Evolutionary conservation across 2,113 vertebrate species (phyloP).

Genomic region (Emydocephalus ijimae): DNA sequence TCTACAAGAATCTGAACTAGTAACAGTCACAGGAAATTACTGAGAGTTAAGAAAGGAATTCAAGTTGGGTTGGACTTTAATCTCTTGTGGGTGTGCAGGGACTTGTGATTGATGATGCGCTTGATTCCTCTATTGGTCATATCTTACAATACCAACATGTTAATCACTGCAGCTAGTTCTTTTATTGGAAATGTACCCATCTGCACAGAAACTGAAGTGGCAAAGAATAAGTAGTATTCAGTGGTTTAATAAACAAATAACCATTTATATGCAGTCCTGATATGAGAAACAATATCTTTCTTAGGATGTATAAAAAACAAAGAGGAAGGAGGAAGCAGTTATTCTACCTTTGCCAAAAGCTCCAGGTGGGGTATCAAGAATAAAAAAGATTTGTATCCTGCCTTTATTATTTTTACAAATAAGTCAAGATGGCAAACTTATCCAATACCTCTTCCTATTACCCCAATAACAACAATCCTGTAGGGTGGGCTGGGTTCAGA

Average conservation of each 20-base stretch:
- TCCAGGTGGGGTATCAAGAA: background rate
- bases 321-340: background rate
- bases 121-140: too few species aligned
- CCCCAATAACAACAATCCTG: too few species aligned
- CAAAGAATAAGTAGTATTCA: background rate
- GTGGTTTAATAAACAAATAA: background rate
- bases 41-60: background rate
- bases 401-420: too few species aligned
- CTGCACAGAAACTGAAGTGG: background rate
- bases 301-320: background rate
- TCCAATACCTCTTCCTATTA: too few species aligned
- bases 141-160: background rate
- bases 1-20: too few species aligned
- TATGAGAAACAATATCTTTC: background rate
- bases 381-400: background rate
- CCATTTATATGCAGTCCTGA: background rate
- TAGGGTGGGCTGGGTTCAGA: too few species aligned
- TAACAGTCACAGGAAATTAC: background rate
- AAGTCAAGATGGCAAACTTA: too few species aligned
- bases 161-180: background rate
- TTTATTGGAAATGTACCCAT: background rate
- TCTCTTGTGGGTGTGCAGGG: background rate
- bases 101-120: background rate
- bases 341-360: background rate
- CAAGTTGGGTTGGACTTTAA: background rate